A percentile compares a stretch with the other conserved stretches of the same genome.
phyloP scores from a whole-genome alignment of 2,113 vertebrate species.

The Boleophthalmus pectinirostris region DNA sequence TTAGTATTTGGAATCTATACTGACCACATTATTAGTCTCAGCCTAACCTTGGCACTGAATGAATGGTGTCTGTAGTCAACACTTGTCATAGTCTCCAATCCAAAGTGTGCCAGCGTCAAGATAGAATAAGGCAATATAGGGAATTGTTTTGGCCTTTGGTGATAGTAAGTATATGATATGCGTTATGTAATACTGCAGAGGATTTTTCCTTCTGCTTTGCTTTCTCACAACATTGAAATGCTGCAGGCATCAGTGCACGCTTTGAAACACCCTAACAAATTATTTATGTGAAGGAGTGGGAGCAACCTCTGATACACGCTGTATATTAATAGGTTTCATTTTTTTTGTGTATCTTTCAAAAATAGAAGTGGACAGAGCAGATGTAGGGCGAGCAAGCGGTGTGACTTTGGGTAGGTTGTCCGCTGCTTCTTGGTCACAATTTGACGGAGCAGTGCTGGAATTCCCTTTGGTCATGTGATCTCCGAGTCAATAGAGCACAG shows the following conservation, averaged over 20 bases:
- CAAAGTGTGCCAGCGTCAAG: constrained; percentile 52
- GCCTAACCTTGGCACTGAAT: background rate
- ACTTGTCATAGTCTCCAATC: constrained; percentile 9
- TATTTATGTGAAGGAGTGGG: constrained; percentile 47
- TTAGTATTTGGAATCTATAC: background rate
- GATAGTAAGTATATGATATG: constrained; percentile 47
- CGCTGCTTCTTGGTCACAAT: constrained; percentile 18
- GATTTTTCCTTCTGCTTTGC: constrained; percentile 36
- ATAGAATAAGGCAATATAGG: constrained; percentile 19
- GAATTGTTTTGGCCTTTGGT: constrained; percentile 38
- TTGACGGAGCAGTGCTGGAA: constrained; percentile 48
- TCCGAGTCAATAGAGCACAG: constrained; percentile 45
- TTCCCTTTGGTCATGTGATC: constrained; percentile 69
- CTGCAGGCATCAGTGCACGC: constrained; percentile 38
- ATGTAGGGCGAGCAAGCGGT: background rate
- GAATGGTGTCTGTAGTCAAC: constrained; percentile 11
- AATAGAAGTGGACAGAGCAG: background rate
- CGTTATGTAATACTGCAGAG: constrained; percentile 80
- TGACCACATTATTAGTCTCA: background rate
- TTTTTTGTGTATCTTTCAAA: background rate
- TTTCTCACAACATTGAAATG: constrained; percentile 58
- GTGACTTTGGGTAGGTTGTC: constrained; percentile 30
- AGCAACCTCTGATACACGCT: constrained; percentile 17
- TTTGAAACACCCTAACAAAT: constrained; percentile 46
- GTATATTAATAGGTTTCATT: background rate